Conservation (phyloP, 92 coral and sea anemone genomes). For the Pocillopora meandrina region DNA sequence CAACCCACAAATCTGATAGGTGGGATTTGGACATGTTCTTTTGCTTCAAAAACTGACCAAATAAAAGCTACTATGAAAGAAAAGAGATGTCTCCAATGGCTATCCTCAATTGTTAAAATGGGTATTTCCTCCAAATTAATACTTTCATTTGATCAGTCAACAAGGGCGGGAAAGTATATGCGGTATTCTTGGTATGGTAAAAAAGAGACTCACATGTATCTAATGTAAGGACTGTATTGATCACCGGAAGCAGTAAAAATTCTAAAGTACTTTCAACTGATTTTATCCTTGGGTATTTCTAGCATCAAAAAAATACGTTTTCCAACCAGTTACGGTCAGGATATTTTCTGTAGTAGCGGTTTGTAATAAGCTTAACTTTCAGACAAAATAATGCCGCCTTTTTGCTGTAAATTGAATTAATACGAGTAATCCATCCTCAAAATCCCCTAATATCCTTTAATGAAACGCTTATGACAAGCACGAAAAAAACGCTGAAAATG, state of each 20-base stretch:
- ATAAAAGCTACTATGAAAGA: too few species aligned
- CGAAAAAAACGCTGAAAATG: too few species aligned
- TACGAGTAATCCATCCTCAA: too few species aligned
- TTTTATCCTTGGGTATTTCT: background rate
- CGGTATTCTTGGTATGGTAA: slow-evolving; percentile 9
- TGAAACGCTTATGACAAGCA: too few species aligned
- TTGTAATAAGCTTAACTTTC: background rate
- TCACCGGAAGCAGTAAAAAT: slow-evolving; percentile 2
- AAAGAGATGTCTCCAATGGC: too few species aligned
- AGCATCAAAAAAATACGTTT: background rate
- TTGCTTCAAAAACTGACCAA: too few species aligned
- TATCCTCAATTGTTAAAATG: too few species aligned
- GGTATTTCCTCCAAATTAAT: background rate
- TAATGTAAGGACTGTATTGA: background rate
- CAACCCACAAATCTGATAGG: too few species aligned
- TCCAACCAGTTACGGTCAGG: background rate
- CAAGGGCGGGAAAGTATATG: background rate
- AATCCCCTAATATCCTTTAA: too few species aligned
- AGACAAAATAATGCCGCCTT: too few species aligned
- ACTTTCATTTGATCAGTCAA: slow-evolving; percentile 28
- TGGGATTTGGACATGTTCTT: too few species aligned
- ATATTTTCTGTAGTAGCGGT: background rate
- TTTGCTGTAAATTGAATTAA: too few species aligned
- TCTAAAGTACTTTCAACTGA: background rate
- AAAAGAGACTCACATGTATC: background rate